These are phyloP conservation scores for Tylochromis polylepis DNA, from an alignment of 2,113 vertebrate genomes.

Conservation along the genomic window DNA sequence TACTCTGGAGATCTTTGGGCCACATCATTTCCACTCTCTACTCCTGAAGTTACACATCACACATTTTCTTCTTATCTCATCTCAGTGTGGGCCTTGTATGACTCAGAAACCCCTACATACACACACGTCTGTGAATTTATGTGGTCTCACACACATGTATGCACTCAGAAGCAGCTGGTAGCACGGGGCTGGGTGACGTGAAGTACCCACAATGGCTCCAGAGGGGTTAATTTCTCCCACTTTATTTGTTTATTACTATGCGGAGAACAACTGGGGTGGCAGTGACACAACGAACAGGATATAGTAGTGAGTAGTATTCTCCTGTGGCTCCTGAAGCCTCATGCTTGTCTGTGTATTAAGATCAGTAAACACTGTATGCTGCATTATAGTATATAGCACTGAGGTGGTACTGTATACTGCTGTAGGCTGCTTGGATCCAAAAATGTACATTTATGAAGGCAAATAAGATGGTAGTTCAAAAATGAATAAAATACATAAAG, in stretches of 20 bases:
- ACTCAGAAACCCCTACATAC: background rate
- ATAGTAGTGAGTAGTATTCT: constrained; percentile 33
- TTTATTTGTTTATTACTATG: constrained; percentile 64
- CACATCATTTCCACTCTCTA: background rate
- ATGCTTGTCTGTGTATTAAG: constrained; percentile 28
- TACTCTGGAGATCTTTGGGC: background rate
- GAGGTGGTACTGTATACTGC: background rate
- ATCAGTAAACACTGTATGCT: background rate
- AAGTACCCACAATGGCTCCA: constrained; percentile 57
- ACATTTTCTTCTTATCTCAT: background rate
- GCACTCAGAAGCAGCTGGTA: constrained; percentile 45
- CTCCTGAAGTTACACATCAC: background rate
- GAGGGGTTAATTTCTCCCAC: constrained; percentile 56
- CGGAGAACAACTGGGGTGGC: constrained; percentile 42
- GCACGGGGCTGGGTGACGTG: constrained; percentile 31
- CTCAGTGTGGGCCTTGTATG: constrained; percentile 14
- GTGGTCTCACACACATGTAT: background rate
- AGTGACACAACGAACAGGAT: constrained; percentile 52
- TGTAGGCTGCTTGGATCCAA: background rate
- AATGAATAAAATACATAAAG: no score
- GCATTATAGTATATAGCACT: background rate
- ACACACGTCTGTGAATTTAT: constrained; percentile 18
- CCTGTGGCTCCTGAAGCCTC: constrained; percentile 50
- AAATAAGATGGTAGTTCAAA: background rate
- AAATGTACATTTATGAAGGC: background rate